These are phyloP conservation scores for Callosobruchus maculatus DNA, from an alignment of 2,888 invertebrate genomes.

Conservation along the genomic window DNA sequence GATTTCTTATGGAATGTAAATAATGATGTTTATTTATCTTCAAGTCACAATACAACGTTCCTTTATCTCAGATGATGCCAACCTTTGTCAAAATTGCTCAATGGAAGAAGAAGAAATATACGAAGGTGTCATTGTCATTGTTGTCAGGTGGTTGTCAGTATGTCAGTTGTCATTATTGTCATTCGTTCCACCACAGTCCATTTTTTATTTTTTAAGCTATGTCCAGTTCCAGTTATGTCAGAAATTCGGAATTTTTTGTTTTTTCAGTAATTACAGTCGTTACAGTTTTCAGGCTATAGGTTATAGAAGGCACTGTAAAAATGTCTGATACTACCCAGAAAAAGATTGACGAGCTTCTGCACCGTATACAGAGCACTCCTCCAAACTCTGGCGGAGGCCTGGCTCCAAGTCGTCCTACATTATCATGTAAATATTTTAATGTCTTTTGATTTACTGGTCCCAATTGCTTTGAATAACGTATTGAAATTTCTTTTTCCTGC, in stretches of 20 bases:
- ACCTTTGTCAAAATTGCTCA: no score
- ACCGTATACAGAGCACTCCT: conserved; percentile 62
- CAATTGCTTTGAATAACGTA: not conserved
- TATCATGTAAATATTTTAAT: conserved; percentile 26
- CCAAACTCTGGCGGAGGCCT: conserved; percentile 20
- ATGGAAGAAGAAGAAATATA: no score
- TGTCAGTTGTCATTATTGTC: not conserved
- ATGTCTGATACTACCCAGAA: conserved; percentile 70
- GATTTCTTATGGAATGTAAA: no score
- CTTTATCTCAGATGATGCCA: no score
- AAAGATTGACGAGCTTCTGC: conserved; percentile 79
- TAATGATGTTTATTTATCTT: no score
- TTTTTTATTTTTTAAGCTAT: conserved; percentile 9
- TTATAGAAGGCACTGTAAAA: conserved; percentile 25
- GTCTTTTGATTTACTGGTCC: not conserved
- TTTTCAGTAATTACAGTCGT: conserved; percentile 25
- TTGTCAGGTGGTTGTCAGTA: not conserved
- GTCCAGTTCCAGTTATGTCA: conserved; percentile 25
- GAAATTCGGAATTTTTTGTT: conserved; percentile 24
- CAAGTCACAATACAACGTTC: no score
- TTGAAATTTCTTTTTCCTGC: no score
- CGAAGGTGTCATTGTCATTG: no score
- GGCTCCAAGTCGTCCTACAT: conserved; percentile 26
- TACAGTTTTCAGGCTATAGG: no score
- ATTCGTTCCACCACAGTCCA: conserved; percentile 6